phyloP scores from a whole-genome alignment of 2,797 vertebrate species.

The Neomorphus geoffroyi region DNA sequence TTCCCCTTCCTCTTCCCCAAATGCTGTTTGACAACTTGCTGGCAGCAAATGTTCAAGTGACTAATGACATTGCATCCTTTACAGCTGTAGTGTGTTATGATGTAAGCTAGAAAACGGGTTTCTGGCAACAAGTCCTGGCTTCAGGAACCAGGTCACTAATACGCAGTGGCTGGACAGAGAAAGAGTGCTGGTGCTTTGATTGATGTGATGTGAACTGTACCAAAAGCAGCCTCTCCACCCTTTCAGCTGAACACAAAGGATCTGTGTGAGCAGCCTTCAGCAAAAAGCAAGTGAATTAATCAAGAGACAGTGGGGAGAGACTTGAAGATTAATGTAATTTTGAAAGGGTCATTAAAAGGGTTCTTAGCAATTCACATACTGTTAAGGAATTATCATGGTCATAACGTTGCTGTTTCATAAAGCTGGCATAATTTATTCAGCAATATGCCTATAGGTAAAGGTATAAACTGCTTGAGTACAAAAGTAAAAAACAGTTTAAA shows the following conservation, averaged over 20 bases:
- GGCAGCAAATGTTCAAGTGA: constrained; percentile 29
- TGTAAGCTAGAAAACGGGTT: neutral
- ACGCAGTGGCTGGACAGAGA: neutral
- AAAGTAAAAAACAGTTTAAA: neutral
- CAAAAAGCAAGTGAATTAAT: constrained; percentile 5
- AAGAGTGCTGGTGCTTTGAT: neutral
- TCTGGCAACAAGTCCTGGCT: neutral
- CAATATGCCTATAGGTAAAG: neutral
- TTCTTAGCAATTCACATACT: neutral
- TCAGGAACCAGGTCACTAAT: neutral
- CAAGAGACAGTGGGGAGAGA: neutral
- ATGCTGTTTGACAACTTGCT: neutral
- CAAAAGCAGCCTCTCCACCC: neutral
- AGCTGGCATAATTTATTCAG: neutral
- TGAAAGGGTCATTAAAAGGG: neutral
- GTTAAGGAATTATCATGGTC: neutral
- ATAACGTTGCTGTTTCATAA: neutral
- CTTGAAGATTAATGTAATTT: neutral
- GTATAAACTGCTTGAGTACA: neutral
- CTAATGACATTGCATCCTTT: constrained; percentile 3
- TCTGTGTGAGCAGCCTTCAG: neutral
- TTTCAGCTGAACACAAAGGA: neutral
- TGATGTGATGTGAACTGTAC: neutral
- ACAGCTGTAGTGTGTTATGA: neutral
- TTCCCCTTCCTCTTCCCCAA: neutral